Base-by-base conservation (phyloP, 1,140 invertebrate species). In the Papilio aristodemus region DNA sequence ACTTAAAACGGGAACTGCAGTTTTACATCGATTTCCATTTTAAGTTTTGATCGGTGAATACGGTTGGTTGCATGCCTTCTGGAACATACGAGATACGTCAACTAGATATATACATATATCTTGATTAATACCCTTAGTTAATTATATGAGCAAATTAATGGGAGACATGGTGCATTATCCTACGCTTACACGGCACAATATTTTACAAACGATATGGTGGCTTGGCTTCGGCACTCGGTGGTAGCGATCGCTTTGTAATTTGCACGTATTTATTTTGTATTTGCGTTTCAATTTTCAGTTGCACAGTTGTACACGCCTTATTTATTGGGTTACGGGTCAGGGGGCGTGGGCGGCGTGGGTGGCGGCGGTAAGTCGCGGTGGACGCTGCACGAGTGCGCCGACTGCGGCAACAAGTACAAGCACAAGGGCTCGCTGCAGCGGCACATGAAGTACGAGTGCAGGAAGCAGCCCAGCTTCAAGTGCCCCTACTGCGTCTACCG, bases 381-480 rank as follows among this genome's bases (percentile, higher is more conserved):
- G 89, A 89, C 87, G 60, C 82, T 92, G 67, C 93, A 93, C 75
- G 92, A 92, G 67, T 94, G 94, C 81, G 92, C 91, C 67, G 92
- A 93, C 72, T 94, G 94, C 83, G 92, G 93, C 57, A 93, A 93
- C 82, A 90, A 91, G 69, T 93, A 93, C 81, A 92, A 92, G 74
- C 92, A 92, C 83, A 93, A 93, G 77, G 86, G 87, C 71, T 92
- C 91, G 25, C 85, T 94, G 70, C 93, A 92, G 74, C 86, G 93
- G 69, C 95, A 95, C 74, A 93, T 93, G 71, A 94, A 93, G 73
- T 95, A 94, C 80, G 95, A 95, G 81, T 96, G 95, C 83, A 93
- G 94, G 11, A 93, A 94, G 72, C 91, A 93, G 69, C 94, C 95
- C 1, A 92, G 93, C 71, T 96, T 95, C 88, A 91, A 93, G 76